phyloP scores from a whole-genome alignment of 2,113 vertebrate genomes.

The Cettia cetti region DNA sequence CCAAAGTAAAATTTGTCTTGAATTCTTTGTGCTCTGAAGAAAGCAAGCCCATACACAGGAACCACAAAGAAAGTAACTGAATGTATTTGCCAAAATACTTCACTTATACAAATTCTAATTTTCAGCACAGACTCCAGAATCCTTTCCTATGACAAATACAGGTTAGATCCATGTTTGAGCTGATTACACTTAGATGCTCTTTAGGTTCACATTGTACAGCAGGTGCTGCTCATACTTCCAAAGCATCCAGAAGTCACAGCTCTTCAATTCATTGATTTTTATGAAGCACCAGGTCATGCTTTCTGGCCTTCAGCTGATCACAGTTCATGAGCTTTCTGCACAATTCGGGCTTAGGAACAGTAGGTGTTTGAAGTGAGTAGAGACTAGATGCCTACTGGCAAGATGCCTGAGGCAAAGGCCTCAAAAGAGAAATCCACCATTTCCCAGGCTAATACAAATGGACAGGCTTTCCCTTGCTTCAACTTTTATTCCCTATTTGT shows the following conservation, averaged over 20 bases:
- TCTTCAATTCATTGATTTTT: background rate
- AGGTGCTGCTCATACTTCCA: background rate
- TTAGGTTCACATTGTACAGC: background rate
- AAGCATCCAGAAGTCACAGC: background rate
- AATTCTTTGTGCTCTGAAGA: background rate
- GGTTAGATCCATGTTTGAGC: background rate
- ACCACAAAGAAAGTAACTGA: background rate
- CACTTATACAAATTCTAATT: background rate
- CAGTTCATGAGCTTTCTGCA: background rate
- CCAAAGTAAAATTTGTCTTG: background rate
- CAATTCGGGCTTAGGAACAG: background rate
- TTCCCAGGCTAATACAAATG: background rate
- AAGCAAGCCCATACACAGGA: background rate
- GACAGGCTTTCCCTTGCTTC: background rate
- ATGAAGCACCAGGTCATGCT: background rate
- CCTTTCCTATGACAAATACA: background rate
- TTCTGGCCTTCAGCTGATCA: slow-evolving; percentile 1
- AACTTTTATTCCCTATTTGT: background rate
- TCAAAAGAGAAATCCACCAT: background rate
- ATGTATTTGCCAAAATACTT: background rate
- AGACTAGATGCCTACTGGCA: slow-evolving; percentile 8
- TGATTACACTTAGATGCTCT: background rate
- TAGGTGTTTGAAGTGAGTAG: background rate
- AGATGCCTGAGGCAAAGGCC: background rate
- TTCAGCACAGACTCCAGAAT: background rate